Base-by-base conservation (phyloP, 2,113 vertebrate species). In the Aphyosemion australe region DNA sequence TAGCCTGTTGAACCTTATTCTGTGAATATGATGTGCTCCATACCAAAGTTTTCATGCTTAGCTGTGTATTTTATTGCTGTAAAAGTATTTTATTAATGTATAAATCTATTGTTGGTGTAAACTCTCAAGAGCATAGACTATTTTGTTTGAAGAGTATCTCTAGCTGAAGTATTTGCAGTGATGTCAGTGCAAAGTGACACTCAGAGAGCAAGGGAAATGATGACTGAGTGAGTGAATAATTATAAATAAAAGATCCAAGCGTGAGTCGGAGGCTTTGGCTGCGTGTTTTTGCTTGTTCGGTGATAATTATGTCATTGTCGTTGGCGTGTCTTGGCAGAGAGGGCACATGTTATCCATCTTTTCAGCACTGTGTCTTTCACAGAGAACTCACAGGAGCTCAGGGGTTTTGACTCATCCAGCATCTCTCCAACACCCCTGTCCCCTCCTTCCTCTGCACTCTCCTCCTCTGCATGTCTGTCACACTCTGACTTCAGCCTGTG, bases 231-330 rank as follows among this genome's bases (percentile, higher is more conserved):
- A 75, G 65, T 81, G 60, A 82, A 65, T 79, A 75, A 76, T 74
- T 42, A 72, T 83, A 43, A 86, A 86, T 86, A 77, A 86, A 87
- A 72, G 46, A 87, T 75, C 68, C 45, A 62, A 84, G 72, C 1
- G n/a, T 67, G 56, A 85, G 53, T 86, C 42, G 57, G 59, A 55
- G 43, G 54, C 75, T 81, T 61, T 78, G 15, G 66, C 34, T 61
- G 80, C 14, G 12, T 72, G 84, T 85, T 82, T 80, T 85, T 84
- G 62, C 65, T 69, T 39, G 18, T 78, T 82, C 77, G 56, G 67
- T 77, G 59, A 72, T 83, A 78, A 78, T 88, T 79, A 84, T 85
- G 84, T 87, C 82, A 87, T 87, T 65, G 83, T 86, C 78, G 76
- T 76, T 72, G 79, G 75, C 82, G 80, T 86, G 84, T 79, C 85